phyloP scores from a whole-genome alignment of 2,113 vertebrate species.

The Catharus minimus region DNA sequence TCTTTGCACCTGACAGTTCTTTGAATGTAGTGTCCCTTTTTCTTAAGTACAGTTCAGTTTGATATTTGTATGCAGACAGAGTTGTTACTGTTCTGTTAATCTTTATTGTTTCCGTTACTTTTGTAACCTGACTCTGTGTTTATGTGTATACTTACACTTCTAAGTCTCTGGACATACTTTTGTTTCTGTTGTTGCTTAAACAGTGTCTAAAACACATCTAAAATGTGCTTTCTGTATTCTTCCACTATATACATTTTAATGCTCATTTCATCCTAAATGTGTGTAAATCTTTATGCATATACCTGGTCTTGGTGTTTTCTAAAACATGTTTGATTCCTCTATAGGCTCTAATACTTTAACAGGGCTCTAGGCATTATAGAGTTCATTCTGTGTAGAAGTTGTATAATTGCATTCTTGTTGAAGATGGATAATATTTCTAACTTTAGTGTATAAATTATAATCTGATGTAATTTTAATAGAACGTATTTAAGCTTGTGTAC shows the following conservation, averaged over 20 bases:
- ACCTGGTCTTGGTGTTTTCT: not conserved
- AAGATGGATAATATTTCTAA: not conserved
- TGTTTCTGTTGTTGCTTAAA: not conserved
- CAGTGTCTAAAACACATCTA: not conserved
- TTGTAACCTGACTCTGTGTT: not conserved
- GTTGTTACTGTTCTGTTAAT: not conserved
- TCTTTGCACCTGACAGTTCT: not conserved
- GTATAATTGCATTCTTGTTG: not conserved
- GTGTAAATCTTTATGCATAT: not conserved
- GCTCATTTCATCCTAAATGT: not conserved
- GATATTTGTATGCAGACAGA: not conserved
- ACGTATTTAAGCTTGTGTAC: not conserved
- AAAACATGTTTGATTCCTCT: not conserved
- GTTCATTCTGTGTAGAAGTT: not conserved
- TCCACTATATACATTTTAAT: not conserved
- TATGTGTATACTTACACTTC: not conserved
- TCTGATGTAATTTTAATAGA: not conserved
- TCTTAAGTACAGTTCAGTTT: not conserved
- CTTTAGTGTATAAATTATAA: not conserved
- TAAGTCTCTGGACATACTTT: not conserved
- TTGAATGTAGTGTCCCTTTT: not conserved
- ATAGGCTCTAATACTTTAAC: not conserved
- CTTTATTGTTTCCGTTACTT: not conserved
- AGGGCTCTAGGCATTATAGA: not conserved
- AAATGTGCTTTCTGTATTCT: not conserved